Percentiles rank a stretch among this genome's conserved stretches.
Conservation (phyloP, 2,888 invertebrate species). For the Cryptus viduatorius region DNA sequence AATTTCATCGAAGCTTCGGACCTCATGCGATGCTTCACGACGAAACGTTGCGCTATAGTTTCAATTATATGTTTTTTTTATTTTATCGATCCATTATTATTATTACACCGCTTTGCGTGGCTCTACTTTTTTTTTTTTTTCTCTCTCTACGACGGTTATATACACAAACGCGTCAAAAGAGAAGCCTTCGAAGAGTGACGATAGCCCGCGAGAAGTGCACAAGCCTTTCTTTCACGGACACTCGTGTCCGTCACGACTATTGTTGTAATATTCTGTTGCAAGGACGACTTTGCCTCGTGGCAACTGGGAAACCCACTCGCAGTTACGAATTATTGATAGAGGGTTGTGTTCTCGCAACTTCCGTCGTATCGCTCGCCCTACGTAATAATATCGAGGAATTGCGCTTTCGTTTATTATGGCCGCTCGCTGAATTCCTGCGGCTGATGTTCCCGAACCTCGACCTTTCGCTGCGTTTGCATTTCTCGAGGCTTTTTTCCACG, state of each 20-base stretch:
- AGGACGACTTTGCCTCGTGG: conserved; percentile 41
- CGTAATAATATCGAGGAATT: conserved; percentile 18
- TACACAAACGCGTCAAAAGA: conserved; percentile 55
- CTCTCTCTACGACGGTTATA: background rate
- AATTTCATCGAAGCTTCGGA: too few species aligned
- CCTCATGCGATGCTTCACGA: background rate
- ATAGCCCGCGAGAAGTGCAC: conserved; percentile 18
- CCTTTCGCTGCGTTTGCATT: background rate
- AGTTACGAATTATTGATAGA: conserved; percentile 59
- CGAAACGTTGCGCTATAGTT: too few species aligned
- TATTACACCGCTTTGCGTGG: background rate
- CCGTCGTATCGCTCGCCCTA: background rate
- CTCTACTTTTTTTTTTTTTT: background rate
- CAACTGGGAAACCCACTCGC: conserved; percentile 31
- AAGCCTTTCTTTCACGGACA: conserved; percentile 9
- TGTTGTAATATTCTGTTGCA: conserved; percentile 24
- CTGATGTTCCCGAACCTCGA: background rate
- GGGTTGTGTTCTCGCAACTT: background rate
- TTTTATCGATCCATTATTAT: conserved; percentile 15
- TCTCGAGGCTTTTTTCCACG: background rate
- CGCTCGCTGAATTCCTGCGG: too few species aligned
- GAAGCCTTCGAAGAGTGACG: conserved; percentile 52
- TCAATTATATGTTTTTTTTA: too few species aligned
- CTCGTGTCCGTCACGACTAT: conserved; percentile 29
- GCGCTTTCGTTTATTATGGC: background rate